Base-by-base conservation (phyloP, 2,797 vertebrate genomes). In the Etheostoma nigrum region DNA sequence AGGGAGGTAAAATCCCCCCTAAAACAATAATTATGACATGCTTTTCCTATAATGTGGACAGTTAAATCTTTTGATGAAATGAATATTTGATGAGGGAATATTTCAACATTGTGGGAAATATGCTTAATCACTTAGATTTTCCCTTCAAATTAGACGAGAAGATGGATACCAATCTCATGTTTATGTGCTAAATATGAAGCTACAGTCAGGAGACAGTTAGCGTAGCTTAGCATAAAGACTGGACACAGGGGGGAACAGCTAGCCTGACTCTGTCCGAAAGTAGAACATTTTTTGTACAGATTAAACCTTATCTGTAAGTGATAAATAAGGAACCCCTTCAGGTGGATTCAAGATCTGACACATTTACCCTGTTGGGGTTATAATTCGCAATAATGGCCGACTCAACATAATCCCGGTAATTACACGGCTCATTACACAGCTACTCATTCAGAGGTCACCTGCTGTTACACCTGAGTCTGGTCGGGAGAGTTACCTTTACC, bases 1-100 rank as follows among this genome's bases (percentile, higher is more conserved):
- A 81, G 7, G 2, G 61, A 52, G 19, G 30, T 21, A 51, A 52
- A 84, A 81, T 61, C 65, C 70, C 64, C 61, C 33, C 23, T 61
- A 55, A 68, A 81, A 49, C 27, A 0, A 54, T 9, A 75, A 58
- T 54, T 23, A 40, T 33, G 4, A 48, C 45, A 15, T 54, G 19
- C 1, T 65, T 53, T 61, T 40, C 1, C 42, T 68, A 1, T 57
- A 49, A n/a, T 45, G 49, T 61, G 52, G 21, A 70, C 36, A 33
- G 5, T 40, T 5, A 53, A 23, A 72, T 42, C 23, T 30, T 52
- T 52, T 30, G 30, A 30, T 30, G 5, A 30, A 30, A 30, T 30
- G 5, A 30, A 30, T 30, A 47, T 30, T 33, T 49, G 30, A 55
- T 54, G 7, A 49, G 7, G 11, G 23, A 68, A 52, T 47, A 30